Evolutionary conservation across 2,888 invertebrate species (phyloP).

Genomic region (Actias luna): DNA sequence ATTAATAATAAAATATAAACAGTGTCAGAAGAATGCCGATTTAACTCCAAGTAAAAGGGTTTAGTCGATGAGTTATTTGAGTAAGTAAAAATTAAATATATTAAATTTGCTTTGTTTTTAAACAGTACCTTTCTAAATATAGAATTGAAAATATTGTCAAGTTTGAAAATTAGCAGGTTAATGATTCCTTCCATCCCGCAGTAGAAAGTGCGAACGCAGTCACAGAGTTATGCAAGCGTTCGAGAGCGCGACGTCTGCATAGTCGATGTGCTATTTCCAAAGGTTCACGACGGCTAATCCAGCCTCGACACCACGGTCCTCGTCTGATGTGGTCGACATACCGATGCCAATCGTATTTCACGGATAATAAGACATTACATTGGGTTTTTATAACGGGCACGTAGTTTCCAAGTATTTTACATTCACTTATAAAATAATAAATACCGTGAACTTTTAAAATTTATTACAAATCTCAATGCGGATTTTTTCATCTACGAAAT

Average conservation of each 20-base stretch:
- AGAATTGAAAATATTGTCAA: background rate
- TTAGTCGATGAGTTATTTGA: background rate
- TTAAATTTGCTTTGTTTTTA: too few relatives aligned
- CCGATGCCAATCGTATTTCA: slow-evolving; percentile 6
- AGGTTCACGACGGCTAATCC: background rate
- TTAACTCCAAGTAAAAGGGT: background rate
- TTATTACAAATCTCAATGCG: slow-evolving; percentile 1
- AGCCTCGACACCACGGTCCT: background rate
- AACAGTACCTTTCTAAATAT: too few relatives aligned
- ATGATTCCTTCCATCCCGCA: background rate
- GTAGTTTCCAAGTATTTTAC: slow-evolving; percentile 8
- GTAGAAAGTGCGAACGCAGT: background rate
- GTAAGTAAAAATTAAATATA: background rate
- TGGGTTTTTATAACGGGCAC: slow-evolving; percentile 7
- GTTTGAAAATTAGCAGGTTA: background rate
- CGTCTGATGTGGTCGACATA: background rate
- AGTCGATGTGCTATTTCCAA: background rate
- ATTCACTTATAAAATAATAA: slow-evolving; percentile 3
- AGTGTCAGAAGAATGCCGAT: background rate
- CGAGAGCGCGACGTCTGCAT: background rate
- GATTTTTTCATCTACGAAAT: background rate
- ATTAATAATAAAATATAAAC: background rate
- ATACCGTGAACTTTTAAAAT: slow-evolving; percentile 5
- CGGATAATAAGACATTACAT: slow-evolving; percentile 10
- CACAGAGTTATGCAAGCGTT: background rate